Evolutionary conservation across 1,140 invertebrate genomes (phyloP), one percentile per base, ranked within the genome.

Genomic region (Zaprionus camerounensis): DNA sequence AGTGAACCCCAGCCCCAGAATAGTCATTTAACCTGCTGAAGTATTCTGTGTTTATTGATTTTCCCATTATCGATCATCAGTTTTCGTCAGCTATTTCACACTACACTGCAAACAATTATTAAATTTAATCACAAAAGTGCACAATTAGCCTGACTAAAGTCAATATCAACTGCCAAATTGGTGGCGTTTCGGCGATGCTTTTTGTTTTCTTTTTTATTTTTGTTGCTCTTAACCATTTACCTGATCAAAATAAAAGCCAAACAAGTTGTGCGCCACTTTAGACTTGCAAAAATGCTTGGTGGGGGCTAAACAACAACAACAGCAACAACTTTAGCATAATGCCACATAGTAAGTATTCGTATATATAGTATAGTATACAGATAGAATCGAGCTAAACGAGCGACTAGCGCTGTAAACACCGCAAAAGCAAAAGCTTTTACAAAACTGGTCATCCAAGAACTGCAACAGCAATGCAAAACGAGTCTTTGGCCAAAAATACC

Each of bases 1-100:
- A 96, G 96, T 96, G 46, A 85, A 17, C 44, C 63, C 36, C 46
- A 77, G 51, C 58, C 26, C n/a, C 11, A 56, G 3, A 53, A 11
- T 53, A 22, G 20, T 11, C 12, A 5, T 26, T 22, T 1, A 1
- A 28, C 4, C 24, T 15, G 13, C 26, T 7, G 2, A 26, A 26
- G 12, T 51, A 24, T 51, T 46, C 5, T 7, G 5, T 17, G 17
- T 17, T 2, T 17, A n/a, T 17, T 46, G n/a, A 46, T 46, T 24
- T 22, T 13, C 20, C 20, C 12, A 22, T 13, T 5, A 46, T 46
- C 46, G 20, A 51, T 51, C 46, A 51, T 24, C n/a, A 17, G 41
- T 46, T 46, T 17, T 46, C 46, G 3, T 12, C 46, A 51, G 46
- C 46, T 13, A 51, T 36, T 64, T 58, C n/a, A 49, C 59, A 63